Conservation (phyloP, 2,113 vertebrate genomes). For the Asarcornis scutulata region DNA sequence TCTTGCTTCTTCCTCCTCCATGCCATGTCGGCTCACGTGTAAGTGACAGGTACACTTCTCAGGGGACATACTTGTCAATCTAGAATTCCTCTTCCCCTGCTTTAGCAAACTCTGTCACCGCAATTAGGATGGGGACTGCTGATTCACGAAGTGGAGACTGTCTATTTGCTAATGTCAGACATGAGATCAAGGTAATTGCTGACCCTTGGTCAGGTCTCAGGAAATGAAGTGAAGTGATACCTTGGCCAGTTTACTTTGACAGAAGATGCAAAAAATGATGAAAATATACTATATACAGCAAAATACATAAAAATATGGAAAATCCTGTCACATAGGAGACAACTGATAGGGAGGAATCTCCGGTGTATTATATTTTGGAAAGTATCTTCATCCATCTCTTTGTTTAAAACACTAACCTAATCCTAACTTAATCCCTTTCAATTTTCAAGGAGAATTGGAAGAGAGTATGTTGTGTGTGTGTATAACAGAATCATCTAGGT, state of each 20-base stretch:
- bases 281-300: neutral
- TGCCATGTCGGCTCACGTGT: neutral
- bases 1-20: neutral
- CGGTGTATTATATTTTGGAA: constrained; percentile 53
- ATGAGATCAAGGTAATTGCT: constrained; percentile 61
- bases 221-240: constrained; percentile 54
- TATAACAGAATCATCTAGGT: too few species aligned
- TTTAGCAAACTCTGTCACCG: constrained; percentile 32
- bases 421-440: constrained; percentile 75
- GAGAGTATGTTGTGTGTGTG: neutral
- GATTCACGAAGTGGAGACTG: constrained; percentile 64
- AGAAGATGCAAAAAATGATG: neutral
- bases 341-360: constrained; percentile 15
- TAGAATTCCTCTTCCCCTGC: constrained; percentile 51
- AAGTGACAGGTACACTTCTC: constrained; percentile 67
- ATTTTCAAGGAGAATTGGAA: constrained; percentile 73
- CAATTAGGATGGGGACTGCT: constrained; percentile 66
- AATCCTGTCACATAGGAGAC: constrained; percentile 1
- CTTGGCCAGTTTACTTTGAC: neutral
- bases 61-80: constrained; percentile 59
- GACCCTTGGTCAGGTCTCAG: constrained; percentile 53
- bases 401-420: constrained; percentile 75
- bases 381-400: constrained; percentile 72
- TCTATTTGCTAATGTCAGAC: constrained; percentile 65
- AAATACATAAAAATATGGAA: neutral